phyloP scores from a whole-genome alignment of 2,113 vertebrate species.

The Tachysurus vachellii region DNA sequence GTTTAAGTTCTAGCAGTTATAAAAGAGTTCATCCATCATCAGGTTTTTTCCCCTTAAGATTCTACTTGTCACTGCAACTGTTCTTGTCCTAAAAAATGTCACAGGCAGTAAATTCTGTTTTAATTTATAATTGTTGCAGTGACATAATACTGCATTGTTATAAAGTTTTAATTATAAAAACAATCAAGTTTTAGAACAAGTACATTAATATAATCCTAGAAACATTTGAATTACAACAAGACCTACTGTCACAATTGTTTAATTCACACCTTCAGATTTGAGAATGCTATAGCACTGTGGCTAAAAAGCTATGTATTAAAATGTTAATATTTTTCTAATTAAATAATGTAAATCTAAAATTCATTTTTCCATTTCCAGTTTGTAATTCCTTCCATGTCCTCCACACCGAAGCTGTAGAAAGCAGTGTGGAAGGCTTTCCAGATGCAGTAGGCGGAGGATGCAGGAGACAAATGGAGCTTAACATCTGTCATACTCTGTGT shows the following conservation, averaged over 20 bases:
- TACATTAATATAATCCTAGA: not conserved
- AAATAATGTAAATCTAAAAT: not conserved
- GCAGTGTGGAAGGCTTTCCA: not conserved
- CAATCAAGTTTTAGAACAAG: not conserved
- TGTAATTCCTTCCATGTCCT: not conserved
- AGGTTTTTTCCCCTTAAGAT: not conserved
- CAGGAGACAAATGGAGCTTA: not conserved
- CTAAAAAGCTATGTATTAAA: not conserved
- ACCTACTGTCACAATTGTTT: not conserved
- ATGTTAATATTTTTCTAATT: not conserved
- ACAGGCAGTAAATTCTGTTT: not conserved
- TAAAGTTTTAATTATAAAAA: not conserved
- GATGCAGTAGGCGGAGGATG: not conserved
- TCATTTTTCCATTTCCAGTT: not conserved
- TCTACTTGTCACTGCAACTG: not conserved
- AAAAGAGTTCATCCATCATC: not conserved
- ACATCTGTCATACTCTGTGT: not conserved
- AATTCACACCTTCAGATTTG: not conserved
- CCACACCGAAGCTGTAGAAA: not conserved
- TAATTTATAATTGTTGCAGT: too few species aligned
- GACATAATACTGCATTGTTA: too few species aligned
- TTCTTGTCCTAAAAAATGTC: not conserved
- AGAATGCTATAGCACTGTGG: not conserved
- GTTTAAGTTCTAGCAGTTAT: not conserved
- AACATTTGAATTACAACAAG: not conserved